Evolutionary conservation across 2,113 vertebrate species (phyloP).

Genomic region (Synchiropus splendidus): DNA sequence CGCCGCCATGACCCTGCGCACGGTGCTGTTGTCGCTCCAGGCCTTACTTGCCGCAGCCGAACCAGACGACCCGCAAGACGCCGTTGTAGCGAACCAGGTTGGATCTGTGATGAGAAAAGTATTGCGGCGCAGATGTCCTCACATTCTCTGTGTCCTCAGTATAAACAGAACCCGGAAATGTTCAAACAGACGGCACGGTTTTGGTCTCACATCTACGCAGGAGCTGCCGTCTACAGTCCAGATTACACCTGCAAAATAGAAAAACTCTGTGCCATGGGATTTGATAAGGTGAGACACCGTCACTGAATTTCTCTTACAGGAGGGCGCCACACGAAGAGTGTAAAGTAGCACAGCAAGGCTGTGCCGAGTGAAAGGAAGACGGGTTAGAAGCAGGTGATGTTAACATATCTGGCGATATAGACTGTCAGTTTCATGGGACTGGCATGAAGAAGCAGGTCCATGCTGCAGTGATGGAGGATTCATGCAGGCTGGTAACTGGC

Average conservation of each 20-base stretch:
- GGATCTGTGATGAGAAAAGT: no score
- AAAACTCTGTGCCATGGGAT: slow-evolving; percentile 99
- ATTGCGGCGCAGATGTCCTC: no score
- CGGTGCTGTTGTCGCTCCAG: slow-evolving; percentile 93
- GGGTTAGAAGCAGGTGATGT: no score
- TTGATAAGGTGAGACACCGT: slow-evolving; percentile 83
- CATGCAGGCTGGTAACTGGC: no score
- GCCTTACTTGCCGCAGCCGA: slow-evolving; percentile 92
- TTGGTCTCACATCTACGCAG: slow-evolving; percentile 97
- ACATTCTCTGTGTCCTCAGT: slow-evolving; percentile 62
- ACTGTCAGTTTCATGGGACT: no score
- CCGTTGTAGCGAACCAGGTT: slow-evolving; percentile 98
- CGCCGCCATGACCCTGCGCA: slow-evolving; percentile 95
- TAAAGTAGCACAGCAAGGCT: no score
- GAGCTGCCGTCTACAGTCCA: slow-evolving; percentile 92
- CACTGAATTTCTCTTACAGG: not conserved
- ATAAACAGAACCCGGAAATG: slow-evolving; percentile 99
- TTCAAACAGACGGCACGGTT: slow-evolving; percentile 98
- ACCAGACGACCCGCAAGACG: slow-evolving; percentile 95
- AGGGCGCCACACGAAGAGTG: no score
- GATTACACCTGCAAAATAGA: slow-evolving; percentile 99
- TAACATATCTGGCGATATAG: no score
- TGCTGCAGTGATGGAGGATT: no score
- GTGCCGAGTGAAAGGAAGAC: no score
- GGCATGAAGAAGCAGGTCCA: no score